Base-by-base conservation (phyloP, 2,113 vertebrate species). In the Fukomys damarensis region DNA sequence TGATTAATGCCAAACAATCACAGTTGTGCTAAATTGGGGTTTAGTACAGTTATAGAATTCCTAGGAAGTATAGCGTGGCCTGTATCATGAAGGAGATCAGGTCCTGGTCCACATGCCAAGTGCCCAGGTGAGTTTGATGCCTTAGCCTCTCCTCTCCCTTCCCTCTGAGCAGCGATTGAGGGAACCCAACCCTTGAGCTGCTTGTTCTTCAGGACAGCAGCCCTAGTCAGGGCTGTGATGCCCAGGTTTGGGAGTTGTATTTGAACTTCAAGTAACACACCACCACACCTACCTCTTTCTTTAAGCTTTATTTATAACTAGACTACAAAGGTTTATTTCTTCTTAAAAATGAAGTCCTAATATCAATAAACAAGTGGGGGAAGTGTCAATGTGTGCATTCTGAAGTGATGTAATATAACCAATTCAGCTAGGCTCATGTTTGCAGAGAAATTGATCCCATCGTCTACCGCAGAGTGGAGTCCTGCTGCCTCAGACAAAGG, bases 281-380 rank as follows among this genome's bases (percentile, higher is more conserved):
- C 14, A 10, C 35, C 16, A 59, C 41, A 56, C 54, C 63, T 61
- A 89, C 2, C 26, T 59, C 10, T 61, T 90, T 35, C 58, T 90
- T 88, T 63, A 88, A 94, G 58, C n/a, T 91, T 72, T 86, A 59
- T 77, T 93, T 88, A 72, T 82, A 93, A 83, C 11, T 84, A 68
- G 30, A 82, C n/a, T 61, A 28, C 80, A 83, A 89, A 72, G 19
- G 56, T 17, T 81, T 63, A 19, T 89, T 88, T 8, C 3, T 58
- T 11, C 58, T 49, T 9, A 59, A 91, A 96, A 52, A 38, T 20
- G 20, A 89, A 86, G 35, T 81, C 5, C 17, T 59, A 84, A 2
- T 32, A 28, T 80, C 77, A 81, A n/a, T n/a, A 58, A 88, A 56
- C 12, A 56, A 90, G 46, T 54, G 30, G 13, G 0, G 3, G 52